phyloP scores from a whole-genome alignment of 2,797 vertebrate species.

The Psittacula derbiana region DNA sequence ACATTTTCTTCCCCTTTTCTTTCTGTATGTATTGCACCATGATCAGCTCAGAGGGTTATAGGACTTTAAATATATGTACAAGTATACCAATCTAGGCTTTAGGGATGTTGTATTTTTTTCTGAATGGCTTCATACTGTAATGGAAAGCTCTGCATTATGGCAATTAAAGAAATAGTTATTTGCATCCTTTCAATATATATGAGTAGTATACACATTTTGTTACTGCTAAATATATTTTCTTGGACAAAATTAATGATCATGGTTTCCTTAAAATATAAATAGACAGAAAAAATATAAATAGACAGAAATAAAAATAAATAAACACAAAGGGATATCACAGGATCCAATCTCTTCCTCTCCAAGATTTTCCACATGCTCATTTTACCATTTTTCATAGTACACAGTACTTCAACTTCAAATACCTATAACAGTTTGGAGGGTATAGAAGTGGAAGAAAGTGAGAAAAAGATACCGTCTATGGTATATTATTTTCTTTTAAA shows the following conservation, averaged over 20 bases:
- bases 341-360: not conserved
- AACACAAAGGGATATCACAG: not conserved
- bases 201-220: not conserved
- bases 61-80: not conserved
- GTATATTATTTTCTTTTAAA: not conserved
- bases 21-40: not conserved
- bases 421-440: rapidly evolving
- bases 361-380: not conserved
- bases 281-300: not conserved
- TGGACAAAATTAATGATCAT: not conserved
- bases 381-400: not conserved
- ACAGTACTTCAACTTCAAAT: not conserved
- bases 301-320: no score
- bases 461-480: not conserved
- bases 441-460: not conserved
- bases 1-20: not conserved
- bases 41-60: not conserved
- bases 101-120: not conserved
- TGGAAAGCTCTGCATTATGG: not conserved
- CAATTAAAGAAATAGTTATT: not conserved
- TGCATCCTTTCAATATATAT: not conserved
- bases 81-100: not conserved
- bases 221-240: not conserved
- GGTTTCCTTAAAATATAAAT: not conserved
- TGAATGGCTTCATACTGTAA: not conserved